Conservation (phyloP, 2,113 vertebrate species). For the Sphaerodactylus townsendi region DNA sequence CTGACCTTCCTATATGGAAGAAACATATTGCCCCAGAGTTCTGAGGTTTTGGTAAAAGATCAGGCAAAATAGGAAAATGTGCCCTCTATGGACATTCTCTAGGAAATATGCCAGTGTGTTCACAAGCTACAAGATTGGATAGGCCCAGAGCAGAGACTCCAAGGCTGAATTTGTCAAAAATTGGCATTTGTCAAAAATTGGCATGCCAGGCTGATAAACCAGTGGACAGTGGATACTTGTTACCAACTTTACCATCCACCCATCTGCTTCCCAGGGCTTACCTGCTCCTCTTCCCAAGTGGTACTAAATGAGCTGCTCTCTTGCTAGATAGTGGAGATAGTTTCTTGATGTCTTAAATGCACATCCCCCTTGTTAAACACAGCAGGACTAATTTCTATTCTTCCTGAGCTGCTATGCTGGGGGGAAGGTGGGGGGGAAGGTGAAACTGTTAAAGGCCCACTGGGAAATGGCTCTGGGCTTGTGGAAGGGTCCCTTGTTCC, state of each 20-base stretch:
- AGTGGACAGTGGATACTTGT: not conserved
- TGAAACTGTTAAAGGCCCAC: no score
- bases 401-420: not conserved
- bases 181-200: not conserved
- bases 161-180: not conserved
- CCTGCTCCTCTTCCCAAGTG: not conserved
- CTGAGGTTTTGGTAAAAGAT: conserved; percentile 63
- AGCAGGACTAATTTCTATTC: not conserved
- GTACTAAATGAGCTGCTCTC: not conserved
- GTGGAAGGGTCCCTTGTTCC: not conserved
- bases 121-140: not conserved
- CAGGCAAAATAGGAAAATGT: conserved; percentile 76
- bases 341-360: not conserved
- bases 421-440: no score
- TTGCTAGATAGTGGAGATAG: not conserved
- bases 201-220: not conserved
- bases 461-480: not conserved
- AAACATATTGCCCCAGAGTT: conserved; percentile 57
- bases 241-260: not conserved
- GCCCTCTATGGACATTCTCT: conserved; percentile 74
- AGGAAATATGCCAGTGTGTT: not conserved
- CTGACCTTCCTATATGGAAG: conserved; percentile 67
- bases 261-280: not conserved
- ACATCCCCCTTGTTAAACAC: not conserved
- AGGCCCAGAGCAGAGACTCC: not conserved